A percentile compares a stretch with the other conserved stretches of the same genome.
These are phyloP conservation scores for Adelphocoris suturalis DNA, from an alignment of 2,888 invertebrate genomes.

Conservation along the genomic window DNA sequence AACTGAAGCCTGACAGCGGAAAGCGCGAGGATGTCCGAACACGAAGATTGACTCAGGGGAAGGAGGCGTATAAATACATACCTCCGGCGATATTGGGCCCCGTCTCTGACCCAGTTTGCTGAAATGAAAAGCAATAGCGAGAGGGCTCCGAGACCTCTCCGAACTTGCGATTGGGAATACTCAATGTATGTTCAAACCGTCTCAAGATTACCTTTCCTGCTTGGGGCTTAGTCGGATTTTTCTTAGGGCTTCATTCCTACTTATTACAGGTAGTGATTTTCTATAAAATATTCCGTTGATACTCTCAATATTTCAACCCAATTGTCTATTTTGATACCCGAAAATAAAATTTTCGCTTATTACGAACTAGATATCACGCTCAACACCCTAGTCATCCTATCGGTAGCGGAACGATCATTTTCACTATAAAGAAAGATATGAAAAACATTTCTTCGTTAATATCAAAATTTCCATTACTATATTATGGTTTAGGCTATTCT, in stretches of 20 bases:
- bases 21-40: constrained; percentile 20
- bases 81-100: constrained; percentile 32
- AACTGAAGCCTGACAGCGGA: constrained; percentile 32
- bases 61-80: constrained; percentile 28
- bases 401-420: no score
- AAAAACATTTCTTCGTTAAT: no score
- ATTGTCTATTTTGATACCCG: no score
- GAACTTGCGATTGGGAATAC: constrained; percentile 19
- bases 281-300: no score
- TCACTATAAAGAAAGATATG: no score
- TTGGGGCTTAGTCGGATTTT: neutral
- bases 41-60: constrained; percentile 18
- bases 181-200: constrained; percentile 16
- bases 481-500: no score
- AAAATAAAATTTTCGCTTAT: no score
- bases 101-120: constrained; percentile 25
- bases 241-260: neutral
- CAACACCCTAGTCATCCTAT: no score
- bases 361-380: no score
- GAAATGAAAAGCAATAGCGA: constrained; percentile 36
- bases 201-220: constrained; percentile 27
- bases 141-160: neutral
- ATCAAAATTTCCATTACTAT: no score
- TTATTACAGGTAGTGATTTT: no score
- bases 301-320: no score